Conservation (phyloP, 2,888 invertebrate genomes). For the Dasypolia templi region DNA sequence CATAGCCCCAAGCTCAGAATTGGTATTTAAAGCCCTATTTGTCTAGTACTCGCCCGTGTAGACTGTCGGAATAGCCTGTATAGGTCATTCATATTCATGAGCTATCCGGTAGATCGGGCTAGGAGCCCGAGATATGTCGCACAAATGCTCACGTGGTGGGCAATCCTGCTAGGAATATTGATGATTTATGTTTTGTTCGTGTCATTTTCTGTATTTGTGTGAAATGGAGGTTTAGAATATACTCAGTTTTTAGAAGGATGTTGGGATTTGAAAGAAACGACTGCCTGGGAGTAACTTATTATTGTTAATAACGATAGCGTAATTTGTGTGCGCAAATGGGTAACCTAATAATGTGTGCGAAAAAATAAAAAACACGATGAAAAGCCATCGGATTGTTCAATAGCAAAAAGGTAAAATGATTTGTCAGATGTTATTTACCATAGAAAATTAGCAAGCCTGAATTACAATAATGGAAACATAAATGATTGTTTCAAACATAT, state of each 20-base stretch:
- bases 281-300: background rate
- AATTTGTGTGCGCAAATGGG: background rate
- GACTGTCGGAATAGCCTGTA: constrained; percentile 49
- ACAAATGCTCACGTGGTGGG: constrained; percentile 47
- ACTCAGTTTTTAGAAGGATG: background rate
- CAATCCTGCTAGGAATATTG: constrained; percentile 30
- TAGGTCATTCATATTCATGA: constrained; percentile 66
- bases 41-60: constrained; percentile 43
- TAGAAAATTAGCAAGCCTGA: background rate
- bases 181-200: constrained; percentile 38
- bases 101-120: constrained; percentile 38
- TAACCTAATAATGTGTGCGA: background rate
- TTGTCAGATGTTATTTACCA: background rate
- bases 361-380: background rate
- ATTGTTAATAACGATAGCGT: background rate
- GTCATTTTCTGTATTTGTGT: constrained; percentile 42
- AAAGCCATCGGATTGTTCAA: background rate
- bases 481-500: background rate
- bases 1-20: constrained; percentile 19
- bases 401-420: background rate
- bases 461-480: background rate
- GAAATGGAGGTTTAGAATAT: background rate
- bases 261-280: background rate
- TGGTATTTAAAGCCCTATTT: constrained; percentile 63
- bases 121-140: constrained; percentile 36